Evolutionary conservation across 2,797 vertebrate genomes (phyloP).

Genomic region (Meriones psammophilus): DNA sequence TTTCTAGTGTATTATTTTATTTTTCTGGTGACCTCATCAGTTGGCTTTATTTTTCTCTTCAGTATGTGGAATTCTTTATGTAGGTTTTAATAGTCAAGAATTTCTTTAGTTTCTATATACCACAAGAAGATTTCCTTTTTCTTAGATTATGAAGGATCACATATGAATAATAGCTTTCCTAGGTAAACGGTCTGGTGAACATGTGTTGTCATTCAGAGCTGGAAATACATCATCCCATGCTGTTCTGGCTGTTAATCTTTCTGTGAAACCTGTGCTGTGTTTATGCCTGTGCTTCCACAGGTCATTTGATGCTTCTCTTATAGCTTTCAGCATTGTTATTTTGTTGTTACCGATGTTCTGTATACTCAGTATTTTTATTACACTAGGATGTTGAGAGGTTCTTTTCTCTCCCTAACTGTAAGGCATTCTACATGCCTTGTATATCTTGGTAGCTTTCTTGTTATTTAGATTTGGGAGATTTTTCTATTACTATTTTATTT

Average conservation of each 20-base stretch:
- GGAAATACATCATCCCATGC: background rate
- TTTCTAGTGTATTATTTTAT: background rate
- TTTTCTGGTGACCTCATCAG: background rate
- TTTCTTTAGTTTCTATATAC: background rate
- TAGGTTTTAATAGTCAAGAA: background rate
- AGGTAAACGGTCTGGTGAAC: background rate
- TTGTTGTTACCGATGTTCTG: background rate
- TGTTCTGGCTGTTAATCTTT: background rate
- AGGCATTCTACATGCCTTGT: background rate
- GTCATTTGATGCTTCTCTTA: background rate
- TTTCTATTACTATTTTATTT: background rate
- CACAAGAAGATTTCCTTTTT: background rate
- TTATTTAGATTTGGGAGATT: background rate
- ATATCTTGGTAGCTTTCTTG: background rate
- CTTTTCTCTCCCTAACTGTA: background rate
- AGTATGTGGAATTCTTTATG: background rate
- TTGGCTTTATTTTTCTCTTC: background rate
- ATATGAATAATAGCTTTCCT: background rate
- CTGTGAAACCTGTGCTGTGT: background rate
- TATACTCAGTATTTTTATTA: background rate
- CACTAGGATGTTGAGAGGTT: too few species aligned
- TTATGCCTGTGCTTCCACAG: too few species aligned
- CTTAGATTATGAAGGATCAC: background rate
- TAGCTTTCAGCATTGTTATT: background rate
- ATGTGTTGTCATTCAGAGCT: background rate